These are phyloP conservation scores for Homarus gammarus DNA, from an alignment of 2,888 invertebrate genomes.

Conservation along the genomic window DNA sequence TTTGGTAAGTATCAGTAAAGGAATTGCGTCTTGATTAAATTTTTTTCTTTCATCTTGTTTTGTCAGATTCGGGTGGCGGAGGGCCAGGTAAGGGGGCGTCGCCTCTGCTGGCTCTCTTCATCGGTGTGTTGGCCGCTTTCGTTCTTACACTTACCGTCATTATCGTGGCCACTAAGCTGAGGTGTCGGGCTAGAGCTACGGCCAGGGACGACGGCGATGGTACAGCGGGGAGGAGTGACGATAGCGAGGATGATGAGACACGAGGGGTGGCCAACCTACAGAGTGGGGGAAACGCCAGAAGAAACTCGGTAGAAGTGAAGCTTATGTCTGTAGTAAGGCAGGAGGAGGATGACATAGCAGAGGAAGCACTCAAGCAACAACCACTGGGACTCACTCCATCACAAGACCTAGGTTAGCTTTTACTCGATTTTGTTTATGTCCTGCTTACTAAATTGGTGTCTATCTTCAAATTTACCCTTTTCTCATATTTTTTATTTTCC, in stretches of 20 bases:
- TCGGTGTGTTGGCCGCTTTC: slow-evolving; percentile 55
- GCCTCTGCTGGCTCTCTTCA: slow-evolving; percentile 42
- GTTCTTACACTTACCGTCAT: slow-evolving; percentile 44
- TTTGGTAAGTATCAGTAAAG: too few species aligned
- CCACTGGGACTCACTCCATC: neutral
- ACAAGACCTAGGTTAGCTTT: slow-evolving; percentile 27
- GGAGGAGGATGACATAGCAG: slow-evolving; percentile 17
- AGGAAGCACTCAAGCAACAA: slow-evolving; percentile 32
- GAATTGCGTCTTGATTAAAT: too few species aligned
- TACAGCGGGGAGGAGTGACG: neutral
- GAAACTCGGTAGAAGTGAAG: slow-evolving; percentile 30
- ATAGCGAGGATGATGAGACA: slow-evolving; percentile 12
- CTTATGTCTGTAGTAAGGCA: slow-evolving; percentile 31
- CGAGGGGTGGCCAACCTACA: neutral
- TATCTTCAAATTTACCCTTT: neutral
- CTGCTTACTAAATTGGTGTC: neutral
- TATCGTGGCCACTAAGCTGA: slow-evolving; percentile 44
- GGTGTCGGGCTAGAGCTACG: slow-evolving; percentile 36
- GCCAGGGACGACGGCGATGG: slow-evolving; percentile 13
- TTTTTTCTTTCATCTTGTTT: too few species aligned
- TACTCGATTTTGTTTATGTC: neutral
- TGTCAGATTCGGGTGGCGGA: slow-evolving; percentile 38
- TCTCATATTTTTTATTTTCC: too few species aligned
- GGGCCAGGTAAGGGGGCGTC: slow-evolving; percentile 43
- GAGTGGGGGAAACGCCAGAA: neutral